phyloP scores from a whole-genome alignment of 2,888 invertebrate species.

The Prenolepis imparis region DNA sequence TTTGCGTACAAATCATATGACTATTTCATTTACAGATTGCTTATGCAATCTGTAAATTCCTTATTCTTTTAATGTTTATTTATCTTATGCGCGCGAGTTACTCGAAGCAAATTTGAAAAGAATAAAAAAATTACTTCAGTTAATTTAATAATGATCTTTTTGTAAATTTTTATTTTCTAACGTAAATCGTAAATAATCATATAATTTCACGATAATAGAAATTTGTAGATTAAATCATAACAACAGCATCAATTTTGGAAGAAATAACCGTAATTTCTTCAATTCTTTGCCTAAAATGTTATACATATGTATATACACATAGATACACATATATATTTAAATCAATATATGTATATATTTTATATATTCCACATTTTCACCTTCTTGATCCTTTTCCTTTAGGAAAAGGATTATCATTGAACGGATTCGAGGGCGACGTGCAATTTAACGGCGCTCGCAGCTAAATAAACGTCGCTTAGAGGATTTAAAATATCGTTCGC shows the following conservation, averaged over 20 bases:
- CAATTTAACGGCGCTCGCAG: constrained; percentile 46
- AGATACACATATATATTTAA: background rate
- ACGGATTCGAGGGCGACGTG: constrained; percentile 2
- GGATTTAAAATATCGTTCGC: constrained; percentile 35
- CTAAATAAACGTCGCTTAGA: constrained; percentile 24
- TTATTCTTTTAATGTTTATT: background rate
- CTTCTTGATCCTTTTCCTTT: constrained; percentile 12
- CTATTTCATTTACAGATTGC: constrained; percentile 33
- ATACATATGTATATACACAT: background rate
- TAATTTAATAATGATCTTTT: constrained; percentile 2
- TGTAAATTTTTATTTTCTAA: background rate
- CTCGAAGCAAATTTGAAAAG: background rate
- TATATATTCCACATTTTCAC: background rate
- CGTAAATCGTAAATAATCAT: background rate
- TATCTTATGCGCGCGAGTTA: background rate
- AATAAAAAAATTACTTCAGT: background rate
- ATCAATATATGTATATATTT: constrained; percentile 21
- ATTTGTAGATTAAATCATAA: background rate
- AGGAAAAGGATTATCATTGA: constrained; percentile 15
- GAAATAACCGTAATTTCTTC: background rate
- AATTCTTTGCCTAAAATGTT: constrained; percentile 1
- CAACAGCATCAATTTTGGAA: background rate
- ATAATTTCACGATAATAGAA: background rate
- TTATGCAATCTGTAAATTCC: background rate
- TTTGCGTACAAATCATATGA: background rate